Evolutionary conservation across 2,888 invertebrate genomes (phyloP).

Genomic region (Amphipoea oculea): DNA sequence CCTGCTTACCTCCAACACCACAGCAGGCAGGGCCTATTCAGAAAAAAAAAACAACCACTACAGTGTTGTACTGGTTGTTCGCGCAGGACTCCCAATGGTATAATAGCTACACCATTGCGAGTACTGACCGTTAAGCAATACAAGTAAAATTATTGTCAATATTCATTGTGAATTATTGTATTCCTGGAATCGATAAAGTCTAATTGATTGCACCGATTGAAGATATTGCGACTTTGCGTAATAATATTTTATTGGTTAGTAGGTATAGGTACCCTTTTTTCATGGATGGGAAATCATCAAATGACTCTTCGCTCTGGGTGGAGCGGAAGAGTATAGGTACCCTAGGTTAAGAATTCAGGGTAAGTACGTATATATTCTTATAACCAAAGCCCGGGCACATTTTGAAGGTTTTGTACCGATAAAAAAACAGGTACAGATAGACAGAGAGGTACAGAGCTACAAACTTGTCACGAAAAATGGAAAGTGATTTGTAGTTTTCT

Average conservation of each 20-base stretch:
- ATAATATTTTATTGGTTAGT: not conserved
- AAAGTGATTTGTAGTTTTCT: not conserved
- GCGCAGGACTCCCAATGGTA: not conserved
- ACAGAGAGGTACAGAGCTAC: not conserved
- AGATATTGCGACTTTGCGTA: conserved; percentile 1
- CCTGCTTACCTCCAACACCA: not conserved
- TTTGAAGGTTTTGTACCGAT: not conserved
- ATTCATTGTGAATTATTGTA: conserved; percentile 25
- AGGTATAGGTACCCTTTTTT: too few relatives aligned
- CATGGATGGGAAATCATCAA: too few relatives aligned
- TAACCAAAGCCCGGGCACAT: not conserved
- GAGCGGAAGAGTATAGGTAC: too few relatives aligned
- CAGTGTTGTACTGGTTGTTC: not conserved
- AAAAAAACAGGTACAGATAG: not conserved
- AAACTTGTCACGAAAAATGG: not conserved
- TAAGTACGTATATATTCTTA: not conserved
- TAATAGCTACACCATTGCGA: not conserved
- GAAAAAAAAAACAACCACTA: not conserved
- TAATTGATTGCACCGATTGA: conserved; percentile 1
- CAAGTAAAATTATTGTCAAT: conserved; percentile 13
- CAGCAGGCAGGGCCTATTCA: not conserved
- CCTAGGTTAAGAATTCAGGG: not conserved
- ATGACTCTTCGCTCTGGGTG: too few relatives aligned
- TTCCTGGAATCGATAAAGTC: conserved; percentile 48
- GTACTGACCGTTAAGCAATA: conserved; percentile 8